Evolutionary conservation across 2,113 vertebrate genomes (phyloP), one percentile per base, ranked within the genome.

Genomic region (Puntigrus tetrazona): DNA sequence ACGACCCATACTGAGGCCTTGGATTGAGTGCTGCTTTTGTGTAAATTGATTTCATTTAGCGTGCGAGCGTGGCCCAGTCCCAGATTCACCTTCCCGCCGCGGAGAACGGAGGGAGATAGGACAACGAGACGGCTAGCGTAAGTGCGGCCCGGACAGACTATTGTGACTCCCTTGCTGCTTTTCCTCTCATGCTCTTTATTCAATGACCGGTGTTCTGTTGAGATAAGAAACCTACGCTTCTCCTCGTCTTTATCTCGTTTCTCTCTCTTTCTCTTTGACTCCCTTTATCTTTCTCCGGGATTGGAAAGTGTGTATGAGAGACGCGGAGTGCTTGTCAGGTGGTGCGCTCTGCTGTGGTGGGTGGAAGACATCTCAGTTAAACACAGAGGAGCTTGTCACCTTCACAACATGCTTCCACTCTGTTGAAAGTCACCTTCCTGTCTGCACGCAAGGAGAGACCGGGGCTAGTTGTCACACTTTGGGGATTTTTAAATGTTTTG

Each of bases 11-110:
- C 80, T 73, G 76, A 57, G n/a, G 50, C 11, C 22, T 29, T 4
- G 16, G 67, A 77, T 31, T 78, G 76, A 34, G 77, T 75, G 25
- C 50, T 29, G 70, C 67, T 82, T 78, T 77, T 85, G 78, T 86
- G 76, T 25, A 61, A 87, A 86, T 84, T 85, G 27, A 89, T 88
- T 88, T 85, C 41, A 87, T 81, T 86, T 84, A 52, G 69, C 18
- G 31, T 27, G 52, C 18, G 18, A 76, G 31, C 50, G 57, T 57
- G 34, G 50, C 18, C 78, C n/a, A 65, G 55, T 69, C 82, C 67
- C 50, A 22, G 59, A 61, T 86, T 84, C 67, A 50, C 84, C 77
- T 82, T 65, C 78, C 78, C 25, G 22, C 73, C 13, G 73, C 2
- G 22, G n/a, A 45, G 69, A 45, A 55, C 5, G 83, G 25, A 25